Evolutionary conservation across 2,797 vertebrate species (phyloP), one percentile per base, ranked within the genome.

Genomic region (Trematomus bernacchii): DNA sequence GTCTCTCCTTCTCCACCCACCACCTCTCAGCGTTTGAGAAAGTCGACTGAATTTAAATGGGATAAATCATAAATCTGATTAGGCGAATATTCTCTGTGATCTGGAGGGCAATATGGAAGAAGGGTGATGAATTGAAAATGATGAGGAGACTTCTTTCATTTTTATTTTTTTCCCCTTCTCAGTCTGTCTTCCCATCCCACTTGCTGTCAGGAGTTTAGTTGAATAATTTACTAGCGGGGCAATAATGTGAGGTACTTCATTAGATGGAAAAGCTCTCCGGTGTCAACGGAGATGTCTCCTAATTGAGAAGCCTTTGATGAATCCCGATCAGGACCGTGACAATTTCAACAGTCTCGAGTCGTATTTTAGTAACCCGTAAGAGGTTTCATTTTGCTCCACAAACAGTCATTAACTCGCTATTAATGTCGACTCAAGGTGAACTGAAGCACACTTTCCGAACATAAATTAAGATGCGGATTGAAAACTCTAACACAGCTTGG

Each of bases 21-120:
- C 88, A 59, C 82, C 87, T 78, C 84, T 78, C 76, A 71, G 89
- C 75, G 77, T 92, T 90, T 89, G 84, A 89, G 87, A 82, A 93
- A 93, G 91, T 87, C 83, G 85, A 87, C 90, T 90, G 91, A 92
- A 95, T 95, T 94, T 94, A 94, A 95, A 95, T 94, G 84, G 92
- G 86, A 91, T 93, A 92, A 94, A 94, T 94, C 91, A 95, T 93
- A 93, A 93, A 95, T 93, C 90, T 95, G 94, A 94, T 95, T 92
- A 93, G 85, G 86, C 80, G 84, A 93, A 92, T 94, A 94, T 94
- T 94, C 92, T 90, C 91, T 93, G 85, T 92, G 93, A 92, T 94
- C 88, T 91, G 82, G 76, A 87, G 93, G 88, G 86, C 91, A 91
- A 92, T 92, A 86, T 90, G 90, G 86, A 89, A 82, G 83, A 89